Percentiles rank a stretch among this genome's conserved stretches.
phyloP scores from a whole-genome alignment of 2,888 invertebrate species.

The Arge pagana region DNA sequence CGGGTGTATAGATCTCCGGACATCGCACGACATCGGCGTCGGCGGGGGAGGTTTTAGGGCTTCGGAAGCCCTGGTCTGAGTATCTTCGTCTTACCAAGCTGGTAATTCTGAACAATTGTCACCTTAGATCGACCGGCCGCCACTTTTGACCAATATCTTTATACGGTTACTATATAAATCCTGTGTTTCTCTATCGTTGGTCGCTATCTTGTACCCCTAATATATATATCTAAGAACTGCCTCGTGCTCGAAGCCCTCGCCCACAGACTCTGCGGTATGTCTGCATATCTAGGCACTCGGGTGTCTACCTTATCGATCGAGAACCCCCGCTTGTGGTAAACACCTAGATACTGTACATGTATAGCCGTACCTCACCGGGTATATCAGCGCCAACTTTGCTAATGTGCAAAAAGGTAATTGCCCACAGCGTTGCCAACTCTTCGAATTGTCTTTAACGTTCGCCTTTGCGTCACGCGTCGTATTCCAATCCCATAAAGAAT shows the following conservation, averaged over 20 bases:
- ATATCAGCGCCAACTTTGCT: constrained; percentile 21
- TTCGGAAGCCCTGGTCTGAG: constrained; percentile 49
- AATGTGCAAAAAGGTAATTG: constrained; percentile 22
- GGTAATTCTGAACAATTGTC: constrained; percentile 39
- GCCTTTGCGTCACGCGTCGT: constrained; percentile 9
- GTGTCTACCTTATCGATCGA: constrained; percentile 20
- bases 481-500: too few species aligned
- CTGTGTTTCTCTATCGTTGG: too few species aligned
- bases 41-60: constrained; percentile 46
- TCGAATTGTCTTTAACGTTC: constrained; percentile 16
- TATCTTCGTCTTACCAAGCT: constrained; percentile 20
- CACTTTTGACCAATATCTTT: constrained; percentile 16
- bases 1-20: constrained; percentile 1
- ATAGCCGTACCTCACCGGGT: too few species aligned
- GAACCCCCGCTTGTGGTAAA: constrained; percentile 14
- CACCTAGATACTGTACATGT: too few species aligned
- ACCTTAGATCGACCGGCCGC: constrained; percentile 35
- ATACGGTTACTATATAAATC: neutral
- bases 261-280: too few species aligned
- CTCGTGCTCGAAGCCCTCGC: too few species aligned
- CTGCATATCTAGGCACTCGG: constrained; percentile 12
- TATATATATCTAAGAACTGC: too few species aligned
- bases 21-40: constrained; percentile 2
- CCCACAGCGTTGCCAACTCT: constrained; percentile 19
- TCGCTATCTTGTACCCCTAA: too few species aligned